phyloP scores from a whole-genome alignment of 2,888 invertebrate species.

The Eristalis arbustorum region DNA sequence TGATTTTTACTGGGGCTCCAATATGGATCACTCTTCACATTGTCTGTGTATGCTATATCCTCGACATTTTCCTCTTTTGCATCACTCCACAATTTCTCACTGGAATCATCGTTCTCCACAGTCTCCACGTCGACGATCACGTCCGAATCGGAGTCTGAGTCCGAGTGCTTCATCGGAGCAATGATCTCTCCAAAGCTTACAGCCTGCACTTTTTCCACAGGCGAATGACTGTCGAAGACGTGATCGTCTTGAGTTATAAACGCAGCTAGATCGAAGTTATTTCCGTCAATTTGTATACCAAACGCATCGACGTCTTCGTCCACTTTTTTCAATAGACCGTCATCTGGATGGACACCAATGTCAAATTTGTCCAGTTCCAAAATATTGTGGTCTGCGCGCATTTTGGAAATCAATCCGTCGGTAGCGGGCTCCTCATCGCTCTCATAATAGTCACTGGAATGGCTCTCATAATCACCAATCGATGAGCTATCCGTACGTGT shows the following conservation, averaged over 20 bases:
- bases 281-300: slow-evolving; percentile 76
- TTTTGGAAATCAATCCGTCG: background rate
- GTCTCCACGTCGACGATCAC: slow-evolving; percentile 80
- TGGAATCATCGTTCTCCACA: slow-evolving; percentile 75
- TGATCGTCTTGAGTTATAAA: slow-evolving; percentile 80
- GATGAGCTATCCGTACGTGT: slow-evolving; percentile 78
- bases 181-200: background rate
- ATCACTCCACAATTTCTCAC: slow-evolving; percentile 64
- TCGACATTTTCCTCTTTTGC: slow-evolving; percentile 50
- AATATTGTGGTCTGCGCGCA: background rate
- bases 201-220: background rate
- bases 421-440: slow-evolving; percentile 61
- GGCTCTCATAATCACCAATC: slow-evolving; percentile 79
- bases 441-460: slow-evolving; percentile 79
- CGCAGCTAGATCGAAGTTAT: slow-evolving; percentile 78
- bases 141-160: slow-evolving; percentile 78
- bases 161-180: slow-evolving; percentile 49
- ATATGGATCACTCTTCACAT: slow-evolving; percentile 77
- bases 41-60: slow-evolving; percentile 73
- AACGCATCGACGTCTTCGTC: slow-evolving; percentile 74
- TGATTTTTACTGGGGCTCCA: slow-evolving; percentile 76
- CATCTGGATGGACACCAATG: slow-evolving; percentile 64
- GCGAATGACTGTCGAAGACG: slow-evolving; percentile 52
- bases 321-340: slow-evolving; percentile 71
- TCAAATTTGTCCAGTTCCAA: background rate